Evolutionary conservation across 2,888 invertebrate species (phyloP).

Genomic region (Nephrotoma flavescens): DNA sequence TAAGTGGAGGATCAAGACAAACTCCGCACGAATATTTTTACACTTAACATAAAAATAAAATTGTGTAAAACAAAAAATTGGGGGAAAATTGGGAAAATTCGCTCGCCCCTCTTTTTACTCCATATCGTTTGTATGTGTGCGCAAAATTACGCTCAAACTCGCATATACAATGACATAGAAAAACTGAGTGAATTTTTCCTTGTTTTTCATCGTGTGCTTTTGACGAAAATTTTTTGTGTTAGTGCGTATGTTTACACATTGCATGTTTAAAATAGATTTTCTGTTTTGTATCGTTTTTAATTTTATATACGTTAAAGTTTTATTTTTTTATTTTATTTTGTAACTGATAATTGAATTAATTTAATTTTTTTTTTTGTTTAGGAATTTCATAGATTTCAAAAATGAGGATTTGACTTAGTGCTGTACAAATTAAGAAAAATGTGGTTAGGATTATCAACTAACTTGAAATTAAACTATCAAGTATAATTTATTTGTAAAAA

Average conservation of each 20-base stretch:
- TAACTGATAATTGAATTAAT: background rate
- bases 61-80: background rate
- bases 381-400: background rate
- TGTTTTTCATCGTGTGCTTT: background rate
- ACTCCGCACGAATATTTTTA: background rate
- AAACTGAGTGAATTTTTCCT: background rate
- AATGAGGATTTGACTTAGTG: background rate
- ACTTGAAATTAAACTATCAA: too few relatives aligned
- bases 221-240: background rate
- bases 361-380: background rate
- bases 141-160: background rate
- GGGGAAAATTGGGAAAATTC: background rate
- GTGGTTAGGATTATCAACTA: background rate
- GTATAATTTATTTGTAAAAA: too few relatives aligned
- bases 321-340: background rate
- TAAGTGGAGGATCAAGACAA: background rate
- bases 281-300: background rate
- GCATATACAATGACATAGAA: background rate
- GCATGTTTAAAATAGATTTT: background rate
- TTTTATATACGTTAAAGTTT: background rate
- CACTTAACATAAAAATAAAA: background rate
- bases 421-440: background rate
- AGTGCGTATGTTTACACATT: background rate
- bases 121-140: background rate
- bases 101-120: background rate